phyloP scores from a whole-genome alignment of 2,888 invertebrate species.

The Gortyna flavago region DNA sequence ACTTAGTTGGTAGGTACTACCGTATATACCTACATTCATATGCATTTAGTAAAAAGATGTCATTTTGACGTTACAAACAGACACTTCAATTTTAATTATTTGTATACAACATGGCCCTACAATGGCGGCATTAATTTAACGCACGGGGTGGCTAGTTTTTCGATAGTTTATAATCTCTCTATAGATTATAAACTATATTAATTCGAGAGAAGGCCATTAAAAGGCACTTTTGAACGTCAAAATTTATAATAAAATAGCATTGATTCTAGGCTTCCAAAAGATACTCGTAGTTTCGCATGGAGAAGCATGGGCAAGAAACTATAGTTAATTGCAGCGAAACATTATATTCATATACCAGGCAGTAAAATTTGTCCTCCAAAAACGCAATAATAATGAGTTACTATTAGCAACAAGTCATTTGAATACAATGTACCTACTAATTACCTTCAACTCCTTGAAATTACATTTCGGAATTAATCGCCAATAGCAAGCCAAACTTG shows the following conservation, averaged over 20 bases:
- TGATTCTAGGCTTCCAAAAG: background rate
- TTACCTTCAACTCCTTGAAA: background rate
- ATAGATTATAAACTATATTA: too few relatives aligned
- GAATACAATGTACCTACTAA: slow-evolving; percentile 24
- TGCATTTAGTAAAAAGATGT: too few relatives aligned
- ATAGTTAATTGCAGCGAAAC: background rate
- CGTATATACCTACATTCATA: too few relatives aligned
- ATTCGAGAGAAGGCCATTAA: background rate
- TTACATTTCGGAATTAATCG: background rate
- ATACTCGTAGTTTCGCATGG: background rate
- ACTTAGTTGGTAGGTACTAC: background rate
- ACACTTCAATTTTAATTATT: too few relatives aligned
- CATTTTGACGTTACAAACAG: too few relatives aligned
- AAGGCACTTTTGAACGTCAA: background rate
- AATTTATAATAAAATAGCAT: background rate
- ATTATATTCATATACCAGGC: background rate
- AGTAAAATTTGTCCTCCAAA: slow-evolving; percentile 28
- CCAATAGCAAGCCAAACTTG: background rate
- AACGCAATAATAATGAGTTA: slow-evolving; percentile 14
- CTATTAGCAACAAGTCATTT: slow-evolving; percentile 8
- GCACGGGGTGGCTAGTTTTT: too few relatives aligned
- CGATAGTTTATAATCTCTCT: too few relatives aligned
- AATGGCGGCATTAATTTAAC: too few relatives aligned
- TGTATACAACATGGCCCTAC: too few relatives aligned
- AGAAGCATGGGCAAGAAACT: background rate